Percentiles rank a stretch among this genome's conserved stretches.
Conservation (phyloP, 2,113 vertebrate genomes). For the Tragelaphus scriptus region DNA sequence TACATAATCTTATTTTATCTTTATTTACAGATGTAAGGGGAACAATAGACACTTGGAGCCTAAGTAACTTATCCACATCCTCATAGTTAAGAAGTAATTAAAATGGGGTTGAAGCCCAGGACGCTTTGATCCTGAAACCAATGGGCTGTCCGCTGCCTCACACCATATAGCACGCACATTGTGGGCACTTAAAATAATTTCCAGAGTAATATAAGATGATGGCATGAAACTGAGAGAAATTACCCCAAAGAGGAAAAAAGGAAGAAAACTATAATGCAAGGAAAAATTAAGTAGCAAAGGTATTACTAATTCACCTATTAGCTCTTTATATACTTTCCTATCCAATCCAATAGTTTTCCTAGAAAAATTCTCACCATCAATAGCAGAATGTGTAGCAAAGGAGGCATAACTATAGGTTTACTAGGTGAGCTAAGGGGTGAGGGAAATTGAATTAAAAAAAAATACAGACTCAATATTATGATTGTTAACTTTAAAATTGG, state of each 20-base stretch:
- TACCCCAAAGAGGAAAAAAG: background rate
- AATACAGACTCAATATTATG: background rate
- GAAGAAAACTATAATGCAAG: background rate
- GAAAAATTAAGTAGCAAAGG: background rate
- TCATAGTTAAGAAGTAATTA: background rate
- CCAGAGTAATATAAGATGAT: background rate
- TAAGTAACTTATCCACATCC: background rate
- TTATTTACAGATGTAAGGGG: background rate
- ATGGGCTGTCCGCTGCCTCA: background rate
- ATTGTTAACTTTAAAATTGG: background rate
- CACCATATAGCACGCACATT: background rate
- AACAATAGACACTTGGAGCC: background rate
- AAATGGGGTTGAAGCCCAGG: background rate
- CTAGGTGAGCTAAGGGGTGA: background rate
- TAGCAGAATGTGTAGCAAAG: background rate
- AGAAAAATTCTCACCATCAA: background rate
- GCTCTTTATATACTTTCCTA: background rate
- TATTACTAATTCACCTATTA: background rate
- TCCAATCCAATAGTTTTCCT: background rate
- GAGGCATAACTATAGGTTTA: background rate
- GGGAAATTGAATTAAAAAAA: background rate
- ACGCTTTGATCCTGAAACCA: background rate
- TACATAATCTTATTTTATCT: constrained; percentile 21
- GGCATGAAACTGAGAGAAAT: background rate
- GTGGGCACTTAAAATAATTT: background rate